phyloP scores from a whole-genome alignment of 2,113 vertebrate genomes.

The Ctenomys sociabilis region DNA sequence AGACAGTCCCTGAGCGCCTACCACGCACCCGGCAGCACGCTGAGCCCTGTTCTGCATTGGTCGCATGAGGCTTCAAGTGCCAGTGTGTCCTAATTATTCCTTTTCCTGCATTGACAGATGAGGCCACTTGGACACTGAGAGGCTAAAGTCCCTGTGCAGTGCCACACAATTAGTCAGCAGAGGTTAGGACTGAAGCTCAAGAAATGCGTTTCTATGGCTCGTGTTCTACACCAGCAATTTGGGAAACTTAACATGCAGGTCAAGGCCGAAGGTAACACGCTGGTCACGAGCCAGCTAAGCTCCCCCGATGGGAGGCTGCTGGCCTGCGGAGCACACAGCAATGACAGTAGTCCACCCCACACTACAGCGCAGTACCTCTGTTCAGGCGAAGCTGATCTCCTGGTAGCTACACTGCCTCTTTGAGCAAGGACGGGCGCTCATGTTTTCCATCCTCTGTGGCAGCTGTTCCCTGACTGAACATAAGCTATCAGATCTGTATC shows the following conservation, averaged over 20 bases:
- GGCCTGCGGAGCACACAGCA: neutral
- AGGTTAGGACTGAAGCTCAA: neutral
- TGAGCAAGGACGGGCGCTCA: neutral
- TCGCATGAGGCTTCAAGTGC: neutral
- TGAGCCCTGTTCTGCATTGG: neutral
- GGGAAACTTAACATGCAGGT: neutral
- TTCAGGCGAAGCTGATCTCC: neutral
- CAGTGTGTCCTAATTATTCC: neutral
- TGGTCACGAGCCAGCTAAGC: neutral
- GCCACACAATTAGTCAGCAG: neutral
- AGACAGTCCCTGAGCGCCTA: neutral
- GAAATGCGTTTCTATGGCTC: neutral
- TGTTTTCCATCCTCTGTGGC: neutral
- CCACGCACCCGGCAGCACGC: neutral
- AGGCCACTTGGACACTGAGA: neutral
- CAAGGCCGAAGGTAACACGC: neutral
- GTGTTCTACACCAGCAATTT: neutral
- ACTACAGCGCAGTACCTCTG: accelerated
- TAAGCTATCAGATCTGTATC: neutral
- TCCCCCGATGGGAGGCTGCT: neutral
- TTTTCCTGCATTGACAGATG: neutral
- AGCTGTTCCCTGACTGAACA: neutral
- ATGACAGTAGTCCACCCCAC: neutral
- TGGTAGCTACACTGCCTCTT: neutral
- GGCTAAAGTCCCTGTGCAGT: neutral